These are phyloP conservation scores for Podargus strigoides DNA, from an alignment of 2,797 vertebrate species.

Conservation along the genomic window DNA sequence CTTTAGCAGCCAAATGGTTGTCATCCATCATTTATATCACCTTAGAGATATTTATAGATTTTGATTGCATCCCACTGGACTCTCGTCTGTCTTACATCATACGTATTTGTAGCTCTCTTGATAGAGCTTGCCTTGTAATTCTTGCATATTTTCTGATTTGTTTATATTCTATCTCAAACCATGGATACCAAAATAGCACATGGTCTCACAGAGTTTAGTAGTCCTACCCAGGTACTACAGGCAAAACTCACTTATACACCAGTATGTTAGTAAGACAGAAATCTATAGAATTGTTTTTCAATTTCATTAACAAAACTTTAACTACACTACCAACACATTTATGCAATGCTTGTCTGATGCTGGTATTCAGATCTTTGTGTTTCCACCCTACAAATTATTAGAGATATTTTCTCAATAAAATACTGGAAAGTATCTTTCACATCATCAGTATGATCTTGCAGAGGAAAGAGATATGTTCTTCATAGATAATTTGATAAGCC, in stretches of 20 bases:
- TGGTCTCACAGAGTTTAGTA: neutral
- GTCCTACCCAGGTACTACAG: neutral
- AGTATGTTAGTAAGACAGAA: neutral
- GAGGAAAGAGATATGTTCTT: neutral
- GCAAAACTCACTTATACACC: neutral
- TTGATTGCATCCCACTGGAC: neutral
- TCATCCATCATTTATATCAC: conserved; percentile 41
- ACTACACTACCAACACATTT: neutral
- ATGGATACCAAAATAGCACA: neutral
- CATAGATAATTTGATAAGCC: neutral
- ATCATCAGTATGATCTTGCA: neutral
- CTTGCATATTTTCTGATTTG: neutral
- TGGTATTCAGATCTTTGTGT: neutral
- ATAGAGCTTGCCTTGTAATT: neutral
- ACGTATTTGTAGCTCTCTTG: neutral
- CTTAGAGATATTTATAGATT: conserved; percentile 33
- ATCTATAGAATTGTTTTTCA: neutral
- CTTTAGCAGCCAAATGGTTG: conserved; percentile 28
- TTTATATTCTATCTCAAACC: neutral
- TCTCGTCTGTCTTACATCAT: neutral
- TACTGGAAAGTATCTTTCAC: neutral
- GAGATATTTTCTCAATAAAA: neutral
- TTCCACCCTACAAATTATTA: neutral
- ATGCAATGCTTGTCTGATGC: neutral
- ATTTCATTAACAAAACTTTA: neutral